Evolutionary conservation across 2,888 invertebrate species (phyloP).

Genomic region (Spatulosminthurus flaviceps): DNA sequence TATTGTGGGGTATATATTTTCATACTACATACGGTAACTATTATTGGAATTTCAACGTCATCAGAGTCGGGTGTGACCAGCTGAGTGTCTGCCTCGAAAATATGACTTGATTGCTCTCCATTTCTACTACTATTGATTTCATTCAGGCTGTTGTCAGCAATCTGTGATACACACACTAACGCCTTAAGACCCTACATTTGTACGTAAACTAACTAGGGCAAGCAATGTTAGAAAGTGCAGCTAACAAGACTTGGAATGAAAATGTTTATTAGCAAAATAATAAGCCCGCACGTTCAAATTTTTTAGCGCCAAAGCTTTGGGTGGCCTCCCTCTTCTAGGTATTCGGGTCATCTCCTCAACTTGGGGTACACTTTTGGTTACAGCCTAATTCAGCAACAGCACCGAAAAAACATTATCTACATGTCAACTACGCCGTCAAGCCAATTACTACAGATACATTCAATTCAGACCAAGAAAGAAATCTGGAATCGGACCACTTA

Average conservation of each 20-base stretch:
- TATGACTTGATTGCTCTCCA: not conserved
- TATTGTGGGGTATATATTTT: too few relatives aligned
- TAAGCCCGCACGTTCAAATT: not conserved
- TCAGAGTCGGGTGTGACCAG: not conserved
- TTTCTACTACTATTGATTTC: not conserved
- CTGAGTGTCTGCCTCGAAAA: not conserved
- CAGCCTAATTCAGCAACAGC: not conserved
- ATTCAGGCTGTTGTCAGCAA: not conserved
- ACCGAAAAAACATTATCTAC: not conserved
- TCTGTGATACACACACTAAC: not conserved
- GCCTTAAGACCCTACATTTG: not conserved
- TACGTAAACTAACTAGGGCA: not conserved
- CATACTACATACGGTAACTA: not conserved
- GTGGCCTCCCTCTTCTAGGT: slow-evolving; percentile 15
- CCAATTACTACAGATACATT: not conserved
- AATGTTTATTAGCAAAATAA: not conserved
- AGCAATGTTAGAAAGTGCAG: too few relatives aligned
- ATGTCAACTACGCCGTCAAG: not conserved
- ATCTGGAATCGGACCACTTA: not conserved
- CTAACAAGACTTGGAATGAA: too few relatives aligned
- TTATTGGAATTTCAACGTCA: not conserved
- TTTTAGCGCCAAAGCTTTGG: not conserved
- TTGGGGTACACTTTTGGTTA: too few relatives aligned
- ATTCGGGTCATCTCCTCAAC: not conserved
- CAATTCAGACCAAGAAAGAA: not conserved